These are phyloP conservation scores for Neogale vison DNA, from an alignment of 2,113 vertebrate species.

Conservation along the genomic window DNA sequence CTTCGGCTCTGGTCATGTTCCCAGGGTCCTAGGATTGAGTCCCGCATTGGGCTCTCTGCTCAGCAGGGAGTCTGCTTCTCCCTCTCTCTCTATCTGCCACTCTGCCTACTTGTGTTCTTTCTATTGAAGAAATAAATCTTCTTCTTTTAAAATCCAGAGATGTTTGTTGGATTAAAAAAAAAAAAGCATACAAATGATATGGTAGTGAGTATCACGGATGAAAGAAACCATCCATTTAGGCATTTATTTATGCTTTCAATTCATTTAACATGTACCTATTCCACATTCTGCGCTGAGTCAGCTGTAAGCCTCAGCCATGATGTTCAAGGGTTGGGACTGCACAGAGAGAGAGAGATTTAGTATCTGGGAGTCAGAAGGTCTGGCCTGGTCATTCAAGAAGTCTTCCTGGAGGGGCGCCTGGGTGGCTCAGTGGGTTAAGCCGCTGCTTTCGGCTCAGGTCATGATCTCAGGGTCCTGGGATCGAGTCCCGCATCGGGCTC, in stretches of 20 bases:
- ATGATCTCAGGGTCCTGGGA: too few species aligned
- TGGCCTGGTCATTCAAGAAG: conserved; percentile 1
- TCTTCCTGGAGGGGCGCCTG: conserved; percentile 20
- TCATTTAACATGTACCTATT: neutral
- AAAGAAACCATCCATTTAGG: neutral
- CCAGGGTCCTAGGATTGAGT: neutral
- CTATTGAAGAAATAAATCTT: neutral
- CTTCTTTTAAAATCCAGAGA: neutral
- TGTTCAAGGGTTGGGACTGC: neutral
- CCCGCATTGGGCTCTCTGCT: neutral
- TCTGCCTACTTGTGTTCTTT: neutral
- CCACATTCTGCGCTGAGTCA: neutral
- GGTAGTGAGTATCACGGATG: neutral
- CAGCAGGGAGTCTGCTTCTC: neutral
- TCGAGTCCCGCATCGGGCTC: too few species aligned
- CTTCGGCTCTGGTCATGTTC: neutral
- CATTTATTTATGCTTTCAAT: neutral
- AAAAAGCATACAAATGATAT: neutral
- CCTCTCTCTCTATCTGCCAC: neutral
- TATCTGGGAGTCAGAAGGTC: neutral
- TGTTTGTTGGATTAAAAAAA: neutral
- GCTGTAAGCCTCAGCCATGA: neutral
- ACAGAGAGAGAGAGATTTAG: neutral
- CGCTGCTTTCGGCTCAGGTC: too few species aligned
- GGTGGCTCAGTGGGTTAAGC: too few species aligned